Conservation (phyloP, 30 jellyfish, hydroid and myxozoan species). For the Hydractinia echinata region DNA sequence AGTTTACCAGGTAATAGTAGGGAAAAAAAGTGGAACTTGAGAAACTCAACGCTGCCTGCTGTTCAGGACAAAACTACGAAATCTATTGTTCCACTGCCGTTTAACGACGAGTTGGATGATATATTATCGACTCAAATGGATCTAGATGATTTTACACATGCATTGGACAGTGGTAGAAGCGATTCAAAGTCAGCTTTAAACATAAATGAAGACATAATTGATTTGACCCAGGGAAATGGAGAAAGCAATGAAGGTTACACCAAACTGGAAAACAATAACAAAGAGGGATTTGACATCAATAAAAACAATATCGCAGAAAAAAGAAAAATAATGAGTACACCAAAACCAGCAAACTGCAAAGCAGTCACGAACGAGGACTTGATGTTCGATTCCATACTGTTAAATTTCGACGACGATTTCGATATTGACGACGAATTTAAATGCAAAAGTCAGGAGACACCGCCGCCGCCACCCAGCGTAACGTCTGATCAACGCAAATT, state of each 20-base stretch:
- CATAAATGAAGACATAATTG: not conserved
- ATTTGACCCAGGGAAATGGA: not conserved
- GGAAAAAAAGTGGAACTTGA: too few species aligned
- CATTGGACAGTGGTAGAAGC: not conserved
- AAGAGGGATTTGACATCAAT: not conserved
- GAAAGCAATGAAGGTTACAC: not conserved
- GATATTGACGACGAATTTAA: conserved; percentile 29
- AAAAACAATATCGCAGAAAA: not conserved
- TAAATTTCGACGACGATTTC: conserved; percentile 21
- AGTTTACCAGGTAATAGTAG: too few species aligned
- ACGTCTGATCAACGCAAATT: conserved; percentile 25
- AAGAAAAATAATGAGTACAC: conserved; percentile 16
- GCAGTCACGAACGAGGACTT: not conserved
- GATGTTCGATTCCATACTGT: not conserved
- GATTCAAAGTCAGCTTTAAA: not conserved
- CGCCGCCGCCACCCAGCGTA: not conserved
- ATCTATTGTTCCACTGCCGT: too few species aligned
- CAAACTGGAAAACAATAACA: not conserved
- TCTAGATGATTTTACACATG: too few species aligned
- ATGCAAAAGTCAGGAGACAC: conserved; percentile 31
- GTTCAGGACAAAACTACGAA: too few species aligned
- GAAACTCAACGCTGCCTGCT: too few species aligned
- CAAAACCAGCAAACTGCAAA: not conserved
- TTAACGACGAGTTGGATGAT: too few species aligned
- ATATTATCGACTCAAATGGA: too few species aligned